Percentiles rank a stretch among this genome's conserved stretches.
These are phyloP conservation scores for Lottia gigantea DNA, from an alignment of 2,888 invertebrate genomes.

Conservation along the genomic window DNA sequence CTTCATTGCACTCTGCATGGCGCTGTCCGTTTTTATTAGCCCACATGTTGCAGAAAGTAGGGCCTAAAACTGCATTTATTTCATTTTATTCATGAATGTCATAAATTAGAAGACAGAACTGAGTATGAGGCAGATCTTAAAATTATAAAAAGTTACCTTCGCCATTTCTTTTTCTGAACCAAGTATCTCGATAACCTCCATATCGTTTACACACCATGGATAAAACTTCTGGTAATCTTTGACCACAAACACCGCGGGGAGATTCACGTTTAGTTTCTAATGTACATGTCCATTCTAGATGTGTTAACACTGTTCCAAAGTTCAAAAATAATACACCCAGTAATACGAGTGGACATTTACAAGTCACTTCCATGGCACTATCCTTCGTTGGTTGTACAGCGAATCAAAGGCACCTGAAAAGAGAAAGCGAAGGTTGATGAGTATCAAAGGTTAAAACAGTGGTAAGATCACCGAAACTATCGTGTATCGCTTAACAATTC, in stretches of 20 bases:
- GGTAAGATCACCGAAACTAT: no score
- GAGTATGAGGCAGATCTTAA: no score
- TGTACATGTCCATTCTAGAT: slow-evolving; percentile 20
- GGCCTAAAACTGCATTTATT: no score
- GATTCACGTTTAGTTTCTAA: slow-evolving; percentile 22
- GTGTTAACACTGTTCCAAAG: slow-evolving; percentile 15
- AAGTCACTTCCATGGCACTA: slow-evolving; percentile 13
- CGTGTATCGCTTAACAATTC: no score
- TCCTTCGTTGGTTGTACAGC: slow-evolving; percentile 14
- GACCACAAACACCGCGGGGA: slow-evolving; percentile 21
- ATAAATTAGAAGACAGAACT: no score
- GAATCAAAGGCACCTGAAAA: slow-evolving; percentile 22
- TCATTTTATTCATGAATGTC: no score
- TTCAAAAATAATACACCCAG: slow-evolving; percentile 21
- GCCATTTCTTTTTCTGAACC: slow-evolving; percentile 20
- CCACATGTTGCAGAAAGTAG: no score
- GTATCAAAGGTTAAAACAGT: no score
- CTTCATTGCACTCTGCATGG: no score
- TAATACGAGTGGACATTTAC: slow-evolving; percentile 20
- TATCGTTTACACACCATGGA: slow-evolving; percentile 15
- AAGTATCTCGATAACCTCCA: slow-evolving; percentile 20
- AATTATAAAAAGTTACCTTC: not conserved
- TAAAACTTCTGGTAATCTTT: slow-evolving; percentile 17
- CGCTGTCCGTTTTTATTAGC: no score
- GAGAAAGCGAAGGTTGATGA: not conserved